These are phyloP conservation scores for Plecotus auritus DNA, from an alignment of 2,113 vertebrate genomes.

Conservation along the genomic window DNA sequence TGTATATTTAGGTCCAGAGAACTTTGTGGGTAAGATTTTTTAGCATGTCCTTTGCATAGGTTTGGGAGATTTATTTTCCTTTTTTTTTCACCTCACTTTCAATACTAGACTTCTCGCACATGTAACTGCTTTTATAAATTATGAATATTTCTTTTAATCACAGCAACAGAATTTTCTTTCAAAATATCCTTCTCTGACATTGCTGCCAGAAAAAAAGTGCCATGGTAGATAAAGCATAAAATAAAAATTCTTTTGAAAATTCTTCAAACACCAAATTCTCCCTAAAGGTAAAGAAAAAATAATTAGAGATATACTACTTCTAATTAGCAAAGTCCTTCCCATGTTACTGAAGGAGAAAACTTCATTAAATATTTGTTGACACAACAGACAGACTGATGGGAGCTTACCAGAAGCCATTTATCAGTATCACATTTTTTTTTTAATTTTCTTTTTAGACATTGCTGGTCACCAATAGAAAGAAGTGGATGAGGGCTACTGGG, in stretches of 20 bases:
- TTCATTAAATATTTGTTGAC: not conserved
- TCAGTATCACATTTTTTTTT: not conserved
- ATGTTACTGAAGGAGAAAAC: not conserved
- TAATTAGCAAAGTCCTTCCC: constrained; percentile 19
- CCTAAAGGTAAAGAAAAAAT: constrained; percentile 56
- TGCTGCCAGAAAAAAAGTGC: constrained; percentile 73
- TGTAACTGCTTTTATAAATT: constrained; percentile 66
- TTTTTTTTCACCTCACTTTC: constrained; percentile 33
- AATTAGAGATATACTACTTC: constrained; percentile 30
- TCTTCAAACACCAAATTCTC: constrained; percentile 72
- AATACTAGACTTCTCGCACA: constrained; percentile 50
- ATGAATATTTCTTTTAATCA: constrained; percentile 77
- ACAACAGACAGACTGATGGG: not conserved
- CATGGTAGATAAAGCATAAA: constrained; percentile 61
- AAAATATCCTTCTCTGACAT: constrained; percentile 79
- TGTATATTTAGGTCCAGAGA: not conserved
- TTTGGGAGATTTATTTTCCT: not conserved
- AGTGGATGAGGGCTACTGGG: accelerated
- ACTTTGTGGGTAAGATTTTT: constrained; percentile 50
- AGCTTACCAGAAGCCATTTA: not conserved
- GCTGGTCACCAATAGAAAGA: not conserved
- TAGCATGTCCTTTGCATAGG: not conserved
- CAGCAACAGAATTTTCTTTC: constrained; percentile 73
- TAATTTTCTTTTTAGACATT: not conserved
- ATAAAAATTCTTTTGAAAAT: constrained; percentile 74